These are phyloP conservation scores for Perodicticus potto DNA, from an alignment of 2,797 vertebrate genomes.

Conservation along the genomic window DNA sequence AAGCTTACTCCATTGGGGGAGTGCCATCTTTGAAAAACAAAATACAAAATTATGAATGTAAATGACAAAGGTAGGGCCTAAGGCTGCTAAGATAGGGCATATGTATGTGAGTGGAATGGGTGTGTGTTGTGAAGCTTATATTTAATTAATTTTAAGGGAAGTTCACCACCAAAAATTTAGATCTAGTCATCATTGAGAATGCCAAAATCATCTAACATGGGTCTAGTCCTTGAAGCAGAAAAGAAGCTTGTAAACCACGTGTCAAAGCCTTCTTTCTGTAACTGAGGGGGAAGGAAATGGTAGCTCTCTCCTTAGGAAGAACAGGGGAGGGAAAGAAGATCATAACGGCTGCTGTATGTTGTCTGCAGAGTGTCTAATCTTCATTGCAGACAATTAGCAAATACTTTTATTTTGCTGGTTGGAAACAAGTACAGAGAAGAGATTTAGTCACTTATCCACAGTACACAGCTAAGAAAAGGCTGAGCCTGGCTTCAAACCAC, in stretches of 20 bases:
- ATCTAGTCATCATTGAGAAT: neutral
- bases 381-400: neutral
- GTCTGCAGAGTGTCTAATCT: neutral
- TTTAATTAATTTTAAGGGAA: conserved; percentile 40
- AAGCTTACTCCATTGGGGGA: neutral
- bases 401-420: conserved; percentile 13
- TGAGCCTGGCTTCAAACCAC: neutral
- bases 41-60: neutral
- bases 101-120: neutral
- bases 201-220: neutral
- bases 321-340: neutral
- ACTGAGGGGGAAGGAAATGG: neutral
- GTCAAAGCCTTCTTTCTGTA: neutral
- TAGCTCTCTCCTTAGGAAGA: neutral
- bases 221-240: neutral
- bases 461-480: neutral
- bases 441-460: neutral
- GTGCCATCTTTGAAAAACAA: neutral
- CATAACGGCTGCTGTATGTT: neutral
- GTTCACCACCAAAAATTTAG: neutral
- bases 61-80: neutral
- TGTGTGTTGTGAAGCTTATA: neutral
- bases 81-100: neutral
- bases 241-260: neutral
- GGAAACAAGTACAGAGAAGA: neutral